These are phyloP conservation scores for Arizona elegans DNA, from an alignment of 2,113 vertebrate species.

Conservation along the genomic window DNA sequence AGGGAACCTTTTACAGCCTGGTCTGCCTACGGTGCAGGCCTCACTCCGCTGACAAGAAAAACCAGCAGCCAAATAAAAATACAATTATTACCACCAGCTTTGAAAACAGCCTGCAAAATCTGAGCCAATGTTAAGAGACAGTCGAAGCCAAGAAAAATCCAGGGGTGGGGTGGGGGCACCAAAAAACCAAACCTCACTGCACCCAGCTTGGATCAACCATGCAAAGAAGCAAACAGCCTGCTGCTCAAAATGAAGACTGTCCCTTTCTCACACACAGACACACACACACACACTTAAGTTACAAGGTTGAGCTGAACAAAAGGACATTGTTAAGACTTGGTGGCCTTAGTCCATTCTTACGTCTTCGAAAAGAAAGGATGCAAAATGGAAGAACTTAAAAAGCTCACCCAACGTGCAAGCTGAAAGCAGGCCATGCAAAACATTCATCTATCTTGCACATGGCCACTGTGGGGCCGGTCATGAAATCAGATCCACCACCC, in stretches of 20 bases:
- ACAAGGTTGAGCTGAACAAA: background rate
- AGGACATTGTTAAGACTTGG: constrained; percentile 14
- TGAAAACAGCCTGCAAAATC: constrained; percentile 3
- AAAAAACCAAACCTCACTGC: background rate
- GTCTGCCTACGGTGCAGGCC: background rate
- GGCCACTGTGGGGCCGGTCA: background rate
- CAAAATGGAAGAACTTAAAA: constrained; percentile 33
- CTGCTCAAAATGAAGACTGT: constrained; percentile 1
- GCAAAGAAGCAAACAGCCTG: constrained; percentile 5
- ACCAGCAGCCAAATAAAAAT: background rate
- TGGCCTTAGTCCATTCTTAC: constrained; percentile 18
- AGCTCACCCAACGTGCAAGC: background rate
- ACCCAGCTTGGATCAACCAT: constrained; percentile 20
- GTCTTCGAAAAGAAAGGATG: background rate
- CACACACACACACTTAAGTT: no score
- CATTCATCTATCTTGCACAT: background rate
- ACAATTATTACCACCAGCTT: background rate
- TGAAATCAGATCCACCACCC: background rate
- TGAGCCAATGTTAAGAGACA: constrained; percentile 26
- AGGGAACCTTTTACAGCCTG: background rate
- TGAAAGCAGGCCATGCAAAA: constrained; percentile 20
- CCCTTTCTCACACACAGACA: no score
- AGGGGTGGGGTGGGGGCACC: no score
- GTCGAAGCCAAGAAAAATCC: background rate
- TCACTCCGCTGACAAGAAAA: background rate